phyloP scores from a whole-genome alignment of 2,113 vertebrate species.

The Oriolus oriolus region DNA sequence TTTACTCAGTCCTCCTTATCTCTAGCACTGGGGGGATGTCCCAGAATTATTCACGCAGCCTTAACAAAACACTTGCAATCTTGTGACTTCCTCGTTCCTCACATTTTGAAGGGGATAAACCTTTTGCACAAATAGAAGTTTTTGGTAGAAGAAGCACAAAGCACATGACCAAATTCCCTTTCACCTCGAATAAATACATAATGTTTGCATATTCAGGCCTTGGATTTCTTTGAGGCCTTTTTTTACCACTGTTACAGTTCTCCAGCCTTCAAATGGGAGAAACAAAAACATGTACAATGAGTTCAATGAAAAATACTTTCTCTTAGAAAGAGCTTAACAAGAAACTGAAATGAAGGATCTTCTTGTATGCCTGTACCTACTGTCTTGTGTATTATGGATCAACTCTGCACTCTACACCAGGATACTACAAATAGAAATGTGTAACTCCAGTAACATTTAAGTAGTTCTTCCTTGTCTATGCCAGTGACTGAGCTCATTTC shows the following conservation, averaged over 20 bases:
- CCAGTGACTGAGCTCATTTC: neutral
- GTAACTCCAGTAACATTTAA: neutral
- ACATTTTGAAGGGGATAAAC: neutral
- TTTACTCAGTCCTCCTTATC: neutral
- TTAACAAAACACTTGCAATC: neutral
- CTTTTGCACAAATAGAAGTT: neutral
- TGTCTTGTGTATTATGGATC: neutral
- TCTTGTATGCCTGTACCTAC: neutral
- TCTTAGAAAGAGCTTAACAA: neutral
- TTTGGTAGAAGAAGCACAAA: neutral
- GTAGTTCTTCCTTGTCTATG: neutral
- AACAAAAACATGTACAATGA: neutral
- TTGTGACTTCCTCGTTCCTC: neutral
- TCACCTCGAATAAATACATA: neutral
- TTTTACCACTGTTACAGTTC: neutral
- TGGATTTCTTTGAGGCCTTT: neutral
- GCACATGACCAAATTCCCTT: neutral
- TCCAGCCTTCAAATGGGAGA: neutral
- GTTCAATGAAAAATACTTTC: neutral
- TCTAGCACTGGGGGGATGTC: neutral
- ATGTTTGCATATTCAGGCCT: neutral
- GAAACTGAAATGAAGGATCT: neutral
- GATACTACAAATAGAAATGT: neutral
- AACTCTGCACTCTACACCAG: neutral
- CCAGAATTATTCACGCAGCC: neutral